These are phyloP conservation scores for Drosophila rufa DNA, from an alignment of 1,140 invertebrate species.

Conservation along the genomic window DNA sequence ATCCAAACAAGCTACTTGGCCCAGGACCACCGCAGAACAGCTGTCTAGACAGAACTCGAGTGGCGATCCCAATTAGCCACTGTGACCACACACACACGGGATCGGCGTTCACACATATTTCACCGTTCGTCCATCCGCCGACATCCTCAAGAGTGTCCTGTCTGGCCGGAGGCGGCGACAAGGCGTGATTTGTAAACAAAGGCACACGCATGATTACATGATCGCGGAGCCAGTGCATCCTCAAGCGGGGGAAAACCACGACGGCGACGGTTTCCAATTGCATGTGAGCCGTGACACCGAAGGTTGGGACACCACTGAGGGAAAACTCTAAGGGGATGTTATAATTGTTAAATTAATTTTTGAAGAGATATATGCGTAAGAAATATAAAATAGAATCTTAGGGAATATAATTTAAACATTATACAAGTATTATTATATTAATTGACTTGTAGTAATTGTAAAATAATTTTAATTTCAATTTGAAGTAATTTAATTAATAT, in stretches of 20 bases:
- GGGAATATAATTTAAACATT: too few relatives aligned
- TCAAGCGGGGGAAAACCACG: neutral
- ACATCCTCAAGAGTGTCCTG: constrained; percentile 61
- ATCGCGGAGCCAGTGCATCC: constrained; percentile 45
- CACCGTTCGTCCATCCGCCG: constrained; percentile 42
- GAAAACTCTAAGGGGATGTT: too few relatives aligned
- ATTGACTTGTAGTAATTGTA: too few relatives aligned
- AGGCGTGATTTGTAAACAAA: constrained; percentile 76
- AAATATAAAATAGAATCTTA: too few relatives aligned
- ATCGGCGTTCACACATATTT: constrained; percentile 73
- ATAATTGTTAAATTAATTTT: too few relatives aligned
- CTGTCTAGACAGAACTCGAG: constrained; percentile 64
- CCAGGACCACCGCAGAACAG: constrained; percentile 37
- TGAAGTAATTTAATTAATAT: too few relatives aligned
- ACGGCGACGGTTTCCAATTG: constrained; percentile 57
- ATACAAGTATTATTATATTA: too few relatives aligned
- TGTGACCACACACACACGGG: constrained; percentile 52
- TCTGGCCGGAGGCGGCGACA: constrained; percentile 61
- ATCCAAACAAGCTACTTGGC: constrained; percentile 57
- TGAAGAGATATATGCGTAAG: too few relatives aligned
- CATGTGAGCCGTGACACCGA: constrained; percentile 2
- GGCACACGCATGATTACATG: constrained; percentile 70
- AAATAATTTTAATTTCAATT: neutral
- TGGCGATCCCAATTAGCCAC: constrained; percentile 59
- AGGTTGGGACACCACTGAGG: neutral